Conservation (phyloP, 1,140 invertebrate genomes). For the Neomicropteryx cornuta region DNA sequence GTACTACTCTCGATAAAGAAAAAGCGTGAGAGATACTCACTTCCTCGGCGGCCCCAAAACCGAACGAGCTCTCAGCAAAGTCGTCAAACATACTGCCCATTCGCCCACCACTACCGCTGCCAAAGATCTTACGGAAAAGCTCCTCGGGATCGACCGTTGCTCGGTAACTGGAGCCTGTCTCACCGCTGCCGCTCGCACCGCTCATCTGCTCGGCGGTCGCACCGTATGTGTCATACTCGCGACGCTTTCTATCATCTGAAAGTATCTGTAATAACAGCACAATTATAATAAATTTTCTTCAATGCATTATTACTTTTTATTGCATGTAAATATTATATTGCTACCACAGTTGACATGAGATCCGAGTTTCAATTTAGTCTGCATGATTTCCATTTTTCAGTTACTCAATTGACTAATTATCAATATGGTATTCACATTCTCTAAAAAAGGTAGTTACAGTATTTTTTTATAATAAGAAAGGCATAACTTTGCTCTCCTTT, state of each 20-base stretch:
- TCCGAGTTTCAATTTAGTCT: no score
- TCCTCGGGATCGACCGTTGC: constrained; percentile 92
- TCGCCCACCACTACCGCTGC: constrained; percentile 67
- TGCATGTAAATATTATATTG: constrained; percentile 3
- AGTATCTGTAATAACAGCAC: constrained; percentile 63
- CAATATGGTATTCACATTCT: no score
- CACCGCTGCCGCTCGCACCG: constrained; percentile 41
- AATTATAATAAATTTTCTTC: no score
- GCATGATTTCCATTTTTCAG: no score
- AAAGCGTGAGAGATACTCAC: constrained; percentile 46
- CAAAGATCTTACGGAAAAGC: constrained; percentile 85
- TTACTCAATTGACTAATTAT: no score
- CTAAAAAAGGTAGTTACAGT: no score
- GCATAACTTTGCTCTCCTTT: no score
- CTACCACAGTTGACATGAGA: background rate
- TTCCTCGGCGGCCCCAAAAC: constrained; percentile 85
- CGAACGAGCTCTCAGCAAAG: constrained; percentile 77
- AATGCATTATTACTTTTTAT: constrained; percentile 6
- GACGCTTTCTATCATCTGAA: constrained; percentile 83
- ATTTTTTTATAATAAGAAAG: no score
- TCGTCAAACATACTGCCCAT: constrained; percentile 58
- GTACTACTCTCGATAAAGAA: no score
- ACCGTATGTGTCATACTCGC: constrained; percentile 91
- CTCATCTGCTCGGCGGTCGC: constrained; percentile 78
- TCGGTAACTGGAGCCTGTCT: constrained; percentile 59